Conservation (phyloP, 2,113 vertebrate species). For the Dicerorhinus sumatrensis region DNA sequence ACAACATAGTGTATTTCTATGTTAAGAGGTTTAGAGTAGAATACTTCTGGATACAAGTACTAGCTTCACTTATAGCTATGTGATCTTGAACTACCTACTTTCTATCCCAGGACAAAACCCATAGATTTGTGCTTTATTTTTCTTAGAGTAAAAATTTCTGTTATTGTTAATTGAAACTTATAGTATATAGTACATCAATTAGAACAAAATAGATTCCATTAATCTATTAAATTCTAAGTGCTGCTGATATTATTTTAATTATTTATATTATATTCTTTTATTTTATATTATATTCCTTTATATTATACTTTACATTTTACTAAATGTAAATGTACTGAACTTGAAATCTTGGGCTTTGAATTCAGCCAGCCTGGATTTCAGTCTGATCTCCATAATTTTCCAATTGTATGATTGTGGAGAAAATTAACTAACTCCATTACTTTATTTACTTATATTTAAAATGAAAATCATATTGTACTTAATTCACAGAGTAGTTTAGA, state of each 20-base stretch:
- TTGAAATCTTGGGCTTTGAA: not conserved
- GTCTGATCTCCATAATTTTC: not conserved
- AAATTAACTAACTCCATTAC: not conserved
- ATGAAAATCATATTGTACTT: not conserved
- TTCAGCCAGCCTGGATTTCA: not conserved
- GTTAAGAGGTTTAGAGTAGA: not conserved
- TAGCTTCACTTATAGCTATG: too few relatives aligned
- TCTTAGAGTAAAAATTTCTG: not conserved
- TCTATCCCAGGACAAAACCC: not conserved
- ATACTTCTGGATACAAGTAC: not conserved
- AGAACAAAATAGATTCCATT: not conserved
- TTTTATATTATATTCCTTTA: too few relatives aligned
- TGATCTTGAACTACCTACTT: not conserved
- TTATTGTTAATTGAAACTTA: not conserved
- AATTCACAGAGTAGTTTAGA: not conserved
- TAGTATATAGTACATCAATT: not conserved
- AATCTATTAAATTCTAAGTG: conserved; percentile 9
- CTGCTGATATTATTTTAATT: not conserved
- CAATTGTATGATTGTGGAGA: not conserved
- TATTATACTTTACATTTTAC: not conserved
- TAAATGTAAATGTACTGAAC: not conserved
- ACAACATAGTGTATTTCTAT: not conserved
- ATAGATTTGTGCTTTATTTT: not conserved
- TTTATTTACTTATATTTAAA: conserved; percentile 33
- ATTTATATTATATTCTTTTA: not conserved